These are phyloP conservation scores for Atta colombica DNA, from an alignment of 1,140 invertebrate genomes.

Conservation along the genomic window DNA sequence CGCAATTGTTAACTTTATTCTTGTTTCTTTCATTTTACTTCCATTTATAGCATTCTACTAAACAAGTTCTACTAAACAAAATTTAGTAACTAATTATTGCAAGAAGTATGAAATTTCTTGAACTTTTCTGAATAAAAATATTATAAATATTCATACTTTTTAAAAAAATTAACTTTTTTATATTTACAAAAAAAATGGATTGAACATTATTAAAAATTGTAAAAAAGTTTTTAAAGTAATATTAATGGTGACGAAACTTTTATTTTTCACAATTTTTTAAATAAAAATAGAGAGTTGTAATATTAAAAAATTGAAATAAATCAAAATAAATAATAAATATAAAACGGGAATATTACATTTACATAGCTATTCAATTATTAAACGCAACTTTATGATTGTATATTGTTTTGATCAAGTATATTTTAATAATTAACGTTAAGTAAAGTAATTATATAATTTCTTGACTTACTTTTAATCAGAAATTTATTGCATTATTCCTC, in stretches of 20 bases:
- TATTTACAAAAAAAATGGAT: background rate
- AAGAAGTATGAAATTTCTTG: background rate
- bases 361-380: constrained; percentile 4
- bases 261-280: background rate
- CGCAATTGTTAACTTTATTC: background rate
- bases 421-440: background rate
- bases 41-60: background rate
- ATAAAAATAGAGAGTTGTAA: background rate
- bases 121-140: background rate
- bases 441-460: background rate
- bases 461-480: background rate
- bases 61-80: background rate
- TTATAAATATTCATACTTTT: background rate
- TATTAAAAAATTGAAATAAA: background rate
- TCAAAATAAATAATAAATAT: background rate
- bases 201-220: background rate
- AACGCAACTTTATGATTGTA: background rate
- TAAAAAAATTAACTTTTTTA: background rate
- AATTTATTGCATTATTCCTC: background rate
- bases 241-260: background rate
- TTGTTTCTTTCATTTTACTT: background rate
- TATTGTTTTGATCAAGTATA: background rate
- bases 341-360: background rate
- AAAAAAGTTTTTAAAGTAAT: background rate
- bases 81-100: background rate